Evolutionary conservation across 2,797 vertebrate genomes (phyloP).

Genomic region (Mormyrus hasselquistii): DNA sequence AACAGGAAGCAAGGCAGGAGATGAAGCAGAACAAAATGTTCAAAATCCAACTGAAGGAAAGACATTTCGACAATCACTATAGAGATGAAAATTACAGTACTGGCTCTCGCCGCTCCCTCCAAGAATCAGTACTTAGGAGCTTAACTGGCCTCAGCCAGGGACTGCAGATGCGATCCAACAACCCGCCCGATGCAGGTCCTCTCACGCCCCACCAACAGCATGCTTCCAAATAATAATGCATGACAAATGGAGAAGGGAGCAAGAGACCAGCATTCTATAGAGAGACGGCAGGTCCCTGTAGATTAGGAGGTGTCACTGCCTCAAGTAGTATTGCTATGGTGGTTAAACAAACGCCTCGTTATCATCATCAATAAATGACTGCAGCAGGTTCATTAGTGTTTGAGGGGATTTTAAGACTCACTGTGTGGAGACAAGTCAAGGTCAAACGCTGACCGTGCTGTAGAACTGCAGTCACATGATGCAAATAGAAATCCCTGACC

Average conservation of each 20-base stretch:
- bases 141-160: background rate
- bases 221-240: background rate
- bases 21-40: background rate
- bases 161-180: background rate
- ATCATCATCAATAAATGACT: background rate
- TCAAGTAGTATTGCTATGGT: background rate
- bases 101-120: background rate
- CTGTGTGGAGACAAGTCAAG: background rate
- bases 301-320: background rate
- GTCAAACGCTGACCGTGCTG: background rate
- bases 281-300: background rate
- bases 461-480: background rate
- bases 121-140: background rate
- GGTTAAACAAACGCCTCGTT: background rate
- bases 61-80: background rate
- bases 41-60: background rate
- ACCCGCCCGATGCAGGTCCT: background rate
- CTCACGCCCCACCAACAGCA: background rate
- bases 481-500: background rate
- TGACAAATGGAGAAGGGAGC: background rate
- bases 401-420: background rate
- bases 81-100: background rate
- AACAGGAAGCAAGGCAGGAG: background rate
- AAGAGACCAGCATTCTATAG: background rate
- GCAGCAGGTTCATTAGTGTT: background rate